phyloP scores from a whole-genome alignment of 2,888 invertebrate genomes.

The Orthosia gracilis region DNA sequence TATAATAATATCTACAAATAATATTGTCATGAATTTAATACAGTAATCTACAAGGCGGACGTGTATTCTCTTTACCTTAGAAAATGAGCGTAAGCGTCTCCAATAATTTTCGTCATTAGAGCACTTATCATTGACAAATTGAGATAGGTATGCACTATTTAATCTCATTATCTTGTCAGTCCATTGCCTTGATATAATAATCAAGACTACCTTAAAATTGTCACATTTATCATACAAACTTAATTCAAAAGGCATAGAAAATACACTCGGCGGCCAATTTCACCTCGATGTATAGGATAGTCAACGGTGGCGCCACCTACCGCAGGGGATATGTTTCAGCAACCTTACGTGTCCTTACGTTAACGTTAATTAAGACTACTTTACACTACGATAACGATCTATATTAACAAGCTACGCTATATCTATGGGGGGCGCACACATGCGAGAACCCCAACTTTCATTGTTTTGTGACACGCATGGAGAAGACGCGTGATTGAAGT shows the following conservation, averaged over 20 bases:
- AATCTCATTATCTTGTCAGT: conserved; percentile 14
- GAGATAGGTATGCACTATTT: not conserved
- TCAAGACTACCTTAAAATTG: not conserved
- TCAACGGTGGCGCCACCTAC: conserved; percentile 51
- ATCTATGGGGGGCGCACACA: conserved; percentile 41
- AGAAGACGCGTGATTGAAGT: conserved; percentile 21
- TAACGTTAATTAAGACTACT: conserved; percentile 63
- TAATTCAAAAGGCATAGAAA: conserved; percentile 41
- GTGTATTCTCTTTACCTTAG: conserved; percentile 48
- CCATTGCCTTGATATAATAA: not conserved
- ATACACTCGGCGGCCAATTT: conserved; percentile 37
- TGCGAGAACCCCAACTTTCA: conserved; percentile 31
- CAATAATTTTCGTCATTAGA: not conserved
- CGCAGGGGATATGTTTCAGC: conserved; percentile 79
- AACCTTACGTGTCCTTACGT: conserved; percentile 66
- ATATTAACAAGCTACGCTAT: conserved; percentile 71
- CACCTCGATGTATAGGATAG: conserved; percentile 9
- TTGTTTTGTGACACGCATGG: conserved; percentile 45
- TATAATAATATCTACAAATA: conserved; percentile 77
- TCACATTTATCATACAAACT: not conserved
- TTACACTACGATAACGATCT: conserved; percentile 78
- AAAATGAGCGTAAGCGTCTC: conserved; percentile 6
- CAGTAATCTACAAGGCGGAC: conserved; percentile 70
- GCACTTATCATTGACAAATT: not conserved
- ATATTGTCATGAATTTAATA: conserved; percentile 86